phyloP scores from a whole-genome alignment of 2,888 invertebrate genomes.

The Rhopalosiphum nymphaeae region DNA sequence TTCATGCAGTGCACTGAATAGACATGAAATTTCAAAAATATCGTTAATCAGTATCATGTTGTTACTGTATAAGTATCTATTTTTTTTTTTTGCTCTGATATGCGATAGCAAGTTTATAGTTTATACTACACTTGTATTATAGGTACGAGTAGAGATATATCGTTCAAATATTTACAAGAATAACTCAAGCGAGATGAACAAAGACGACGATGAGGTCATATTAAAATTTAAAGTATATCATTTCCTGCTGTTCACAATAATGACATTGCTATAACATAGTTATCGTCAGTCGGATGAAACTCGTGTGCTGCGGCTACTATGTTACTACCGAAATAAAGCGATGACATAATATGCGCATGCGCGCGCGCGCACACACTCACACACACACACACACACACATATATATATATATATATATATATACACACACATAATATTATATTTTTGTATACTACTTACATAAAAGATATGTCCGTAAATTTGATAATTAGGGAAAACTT shows the following conservation, averaged over 20 bases:
- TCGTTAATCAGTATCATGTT: background rate
- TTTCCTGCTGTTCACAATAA: constrained; percentile 5
- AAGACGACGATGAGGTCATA: constrained; percentile 26
- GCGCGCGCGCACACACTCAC: background rate
- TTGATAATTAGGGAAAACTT: constrained; percentile 58
- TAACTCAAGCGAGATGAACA: background rate
- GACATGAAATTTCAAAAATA: background rate
- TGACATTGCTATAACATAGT: background rate
- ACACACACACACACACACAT: background rate
- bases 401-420: no score
- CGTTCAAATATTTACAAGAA: background rate
- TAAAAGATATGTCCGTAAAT: constrained; percentile 45
- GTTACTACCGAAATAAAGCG: background rate
- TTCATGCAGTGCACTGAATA: no score
- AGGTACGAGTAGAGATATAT: background rate
- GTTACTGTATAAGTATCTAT: background rate
- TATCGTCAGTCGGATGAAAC: background rate
- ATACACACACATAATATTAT: background rate
- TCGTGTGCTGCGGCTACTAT: background rate
- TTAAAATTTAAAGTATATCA: background rate
- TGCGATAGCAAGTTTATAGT: background rate
- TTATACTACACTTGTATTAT: background rate
- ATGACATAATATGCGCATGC: constrained; percentile 7
- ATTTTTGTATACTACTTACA: background rate
- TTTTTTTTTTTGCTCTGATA: background rate